Percentiles rank a stretch among this genome's conserved stretches.
These are phyloP conservation scores for Pseudolycoriella hygida DNA, from an alignment of 2,888 invertebrate genomes.

Conservation along the genomic window DNA sequence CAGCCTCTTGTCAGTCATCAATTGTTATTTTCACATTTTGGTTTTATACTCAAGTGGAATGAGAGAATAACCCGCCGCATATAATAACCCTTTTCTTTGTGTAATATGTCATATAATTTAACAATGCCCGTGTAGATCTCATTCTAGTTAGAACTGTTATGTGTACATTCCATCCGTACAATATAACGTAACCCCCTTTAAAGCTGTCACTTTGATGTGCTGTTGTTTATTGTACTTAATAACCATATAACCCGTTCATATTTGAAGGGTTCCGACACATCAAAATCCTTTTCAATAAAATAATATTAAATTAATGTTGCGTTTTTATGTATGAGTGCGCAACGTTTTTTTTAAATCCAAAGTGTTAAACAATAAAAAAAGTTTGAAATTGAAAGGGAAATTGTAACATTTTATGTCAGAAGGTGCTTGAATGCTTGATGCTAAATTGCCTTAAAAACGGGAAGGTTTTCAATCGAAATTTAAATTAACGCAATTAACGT, in stretches of 20 bases:
- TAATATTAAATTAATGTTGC: slow-evolving; percentile 6
- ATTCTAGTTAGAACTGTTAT: no score
- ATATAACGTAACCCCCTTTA: neutral
- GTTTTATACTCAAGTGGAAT: slow-evolving; percentile 6
- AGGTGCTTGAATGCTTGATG: no score
- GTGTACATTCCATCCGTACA: no score
- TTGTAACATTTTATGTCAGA: no score
- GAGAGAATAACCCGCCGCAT: slow-evolving; percentile 2
- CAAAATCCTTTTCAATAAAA: slow-evolving; percentile 2
- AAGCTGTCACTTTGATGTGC: slow-evolving; percentile 2
- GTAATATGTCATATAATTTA: slow-evolving; percentile 1
- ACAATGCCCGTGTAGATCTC: neutral
- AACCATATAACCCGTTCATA: slow-evolving; percentile 4
- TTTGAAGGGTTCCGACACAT: slow-evolving; percentile 2
- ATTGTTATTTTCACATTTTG: slow-evolving; percentile 13
- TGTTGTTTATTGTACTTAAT: slow-evolving; percentile 7
- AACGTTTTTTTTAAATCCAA: no score
- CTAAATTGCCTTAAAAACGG: no score
- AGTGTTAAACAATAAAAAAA: no score
- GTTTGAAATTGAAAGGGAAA: no score
- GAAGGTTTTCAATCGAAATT: no score
- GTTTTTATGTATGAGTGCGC: slow-evolving; percentile 3
- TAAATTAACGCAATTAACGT: no score
- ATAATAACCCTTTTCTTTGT: slow-evolving; percentile 5
- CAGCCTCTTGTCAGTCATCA: slow-evolving; percentile 14